phyloP scores from a whole-genome alignment of 1,140 invertebrate species.

The Phymastichus coffea region DNA sequence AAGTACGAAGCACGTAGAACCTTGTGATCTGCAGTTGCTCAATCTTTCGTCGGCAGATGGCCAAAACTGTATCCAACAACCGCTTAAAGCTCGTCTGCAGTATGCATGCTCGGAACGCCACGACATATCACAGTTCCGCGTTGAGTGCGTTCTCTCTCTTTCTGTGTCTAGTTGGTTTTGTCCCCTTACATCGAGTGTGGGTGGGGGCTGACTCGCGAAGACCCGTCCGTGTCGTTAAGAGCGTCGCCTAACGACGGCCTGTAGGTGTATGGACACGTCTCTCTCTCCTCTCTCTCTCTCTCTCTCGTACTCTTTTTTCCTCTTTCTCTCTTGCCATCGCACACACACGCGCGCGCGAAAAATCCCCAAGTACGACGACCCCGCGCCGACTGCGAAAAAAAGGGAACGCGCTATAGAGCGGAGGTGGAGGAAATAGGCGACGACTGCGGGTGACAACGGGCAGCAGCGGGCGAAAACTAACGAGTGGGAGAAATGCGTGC shows the following conservation, averaged over 20 bases:
- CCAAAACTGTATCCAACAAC: too few species aligned
- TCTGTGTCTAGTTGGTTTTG: neutral
- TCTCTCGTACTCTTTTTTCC: slow-evolving; percentile 5
- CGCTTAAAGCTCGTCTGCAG: too few species aligned
- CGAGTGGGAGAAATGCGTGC: neutral
- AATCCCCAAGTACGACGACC: slow-evolving; percentile 13
- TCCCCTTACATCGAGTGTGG: neutral
- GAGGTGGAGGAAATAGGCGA: too few species aligned
- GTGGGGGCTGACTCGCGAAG: neutral
- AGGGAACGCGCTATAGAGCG: neutral
- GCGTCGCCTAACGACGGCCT: slow-evolving; percentile 9
- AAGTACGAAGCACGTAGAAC: too few species aligned
- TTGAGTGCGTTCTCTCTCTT: neutral
- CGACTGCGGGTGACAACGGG: too few species aligned
- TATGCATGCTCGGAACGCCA: too few species aligned
- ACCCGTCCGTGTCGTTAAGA: slow-evolving; percentile 9
- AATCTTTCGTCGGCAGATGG: too few species aligned
- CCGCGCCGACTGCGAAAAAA: neutral
- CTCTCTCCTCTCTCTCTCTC: neutral
- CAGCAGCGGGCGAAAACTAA: slow-evolving; percentile 1
- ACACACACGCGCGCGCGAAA: neutral
- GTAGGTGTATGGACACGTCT: slow-evolving; percentile 9
- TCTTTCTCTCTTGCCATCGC: neutral
- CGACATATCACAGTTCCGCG: too few species aligned
- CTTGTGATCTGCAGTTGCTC: too few species aligned